Evolutionary conservation across 2,888 invertebrate species (phyloP).

Genomic region (Quadroppia sp.): DNA sequence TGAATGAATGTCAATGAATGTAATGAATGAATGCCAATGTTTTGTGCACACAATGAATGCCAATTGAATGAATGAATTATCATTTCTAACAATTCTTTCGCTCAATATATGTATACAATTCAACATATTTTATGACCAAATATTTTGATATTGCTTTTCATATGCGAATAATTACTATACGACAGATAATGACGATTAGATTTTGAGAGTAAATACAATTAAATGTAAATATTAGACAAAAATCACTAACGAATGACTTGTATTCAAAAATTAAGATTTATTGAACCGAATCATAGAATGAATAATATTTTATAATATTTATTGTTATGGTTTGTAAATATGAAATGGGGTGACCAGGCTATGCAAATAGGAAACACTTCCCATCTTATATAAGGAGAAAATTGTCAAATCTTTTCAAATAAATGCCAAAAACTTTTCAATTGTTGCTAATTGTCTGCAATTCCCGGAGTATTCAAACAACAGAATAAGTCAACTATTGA

Average conservation of each 20-base stretch:
- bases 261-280: neutral
- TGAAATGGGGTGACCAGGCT: no score
- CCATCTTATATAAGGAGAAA: neutral
- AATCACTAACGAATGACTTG: neutral
- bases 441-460: no score
- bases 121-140: slow-evolving; percentile 1
- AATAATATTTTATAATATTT: neutral
- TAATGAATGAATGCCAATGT: slow-evolving; percentile 21
- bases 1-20: slow-evolving; percentile 29
- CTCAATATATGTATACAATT: neutral
- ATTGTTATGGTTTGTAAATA: neutral
- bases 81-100: neutral
- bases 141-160: neutral
- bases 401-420: no score
- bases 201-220: slow-evolving; percentile 15
- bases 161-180: slow-evolving; percentile 5
- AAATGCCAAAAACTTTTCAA: no score
- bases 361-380: slow-evolving; percentile 13
- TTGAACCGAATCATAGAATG: slow-evolving; percentile 12
- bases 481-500: neutral
- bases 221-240: slow-evolving; percentile 13
- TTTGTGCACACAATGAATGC: slow-evolving; percentile 11
- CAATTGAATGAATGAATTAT: neutral
- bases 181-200: neutral
- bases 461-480: no score